phyloP scores from a whole-genome alignment of 2,797 vertebrate species.

The Anomalospiza imberbis region DNA sequence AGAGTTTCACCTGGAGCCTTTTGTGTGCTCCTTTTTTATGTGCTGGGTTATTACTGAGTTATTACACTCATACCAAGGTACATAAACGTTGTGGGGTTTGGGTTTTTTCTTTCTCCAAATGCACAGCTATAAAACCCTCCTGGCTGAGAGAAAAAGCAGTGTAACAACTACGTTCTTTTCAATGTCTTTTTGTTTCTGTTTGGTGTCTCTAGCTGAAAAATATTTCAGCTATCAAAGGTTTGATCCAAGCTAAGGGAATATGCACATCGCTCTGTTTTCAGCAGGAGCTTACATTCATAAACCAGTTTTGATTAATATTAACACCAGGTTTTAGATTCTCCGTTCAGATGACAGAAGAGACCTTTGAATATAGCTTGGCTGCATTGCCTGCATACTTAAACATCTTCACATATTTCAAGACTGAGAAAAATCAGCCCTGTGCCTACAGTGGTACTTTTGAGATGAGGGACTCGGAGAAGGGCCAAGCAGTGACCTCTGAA shows the following conservation, averaged over 20 bases:
- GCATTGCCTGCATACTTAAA: constrained; percentile 50
- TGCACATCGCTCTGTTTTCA: not conserved
- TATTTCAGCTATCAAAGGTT: not conserved
- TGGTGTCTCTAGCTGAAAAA: not conserved
- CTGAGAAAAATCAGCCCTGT: not conserved
- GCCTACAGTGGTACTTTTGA: not conserved
- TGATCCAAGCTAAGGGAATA: not conserved
- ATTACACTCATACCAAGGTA: constrained; percentile 3
- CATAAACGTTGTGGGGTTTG: not conserved
- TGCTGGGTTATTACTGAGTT: constrained; percentile 24
- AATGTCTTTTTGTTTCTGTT: not conserved
- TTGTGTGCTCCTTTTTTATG: not conserved
- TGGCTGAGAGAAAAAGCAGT: not conserved
- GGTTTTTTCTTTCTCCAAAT: not conserved
- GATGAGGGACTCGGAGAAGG: not conserved
- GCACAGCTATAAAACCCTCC: not conserved
- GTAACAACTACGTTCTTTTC: not conserved
- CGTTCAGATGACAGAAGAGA: constrained; percentile 20
- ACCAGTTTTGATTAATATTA: constrained; percentile 54
- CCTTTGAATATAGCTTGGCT: constrained; percentile 41
- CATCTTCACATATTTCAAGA: not conserved
- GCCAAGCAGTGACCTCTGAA: constrained; percentile 4
- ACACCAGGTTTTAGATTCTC: constrained; percentile 45
- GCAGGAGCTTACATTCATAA: not conserved
- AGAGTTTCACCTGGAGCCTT: constrained; percentile 27